A percentile compares a stretch with the other conserved stretches of the same genome.
Conservation (phyloP, 2,797 vertebrate genomes). For the Micrastur ruficollis region DNA sequence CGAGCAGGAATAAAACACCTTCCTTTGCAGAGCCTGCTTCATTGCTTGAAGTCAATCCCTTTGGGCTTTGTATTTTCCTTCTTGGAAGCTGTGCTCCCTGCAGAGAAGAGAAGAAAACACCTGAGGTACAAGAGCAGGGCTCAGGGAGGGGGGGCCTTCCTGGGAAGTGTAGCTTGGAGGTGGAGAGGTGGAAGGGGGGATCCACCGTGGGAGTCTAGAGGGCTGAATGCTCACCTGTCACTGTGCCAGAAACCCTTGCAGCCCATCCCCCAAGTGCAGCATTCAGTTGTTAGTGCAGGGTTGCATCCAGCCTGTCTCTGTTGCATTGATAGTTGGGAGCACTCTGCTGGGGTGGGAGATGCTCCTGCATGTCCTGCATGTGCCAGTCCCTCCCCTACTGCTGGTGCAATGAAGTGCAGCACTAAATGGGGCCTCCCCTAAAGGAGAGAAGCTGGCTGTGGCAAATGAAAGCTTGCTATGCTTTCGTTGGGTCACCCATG, state of each 20-base stretch:
- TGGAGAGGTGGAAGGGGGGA: accelerated
- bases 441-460: background rate
- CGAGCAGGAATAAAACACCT: background rate
- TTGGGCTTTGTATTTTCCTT: constrained; percentile 42
- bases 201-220: background rate
- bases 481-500: background rate
- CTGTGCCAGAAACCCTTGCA: background rate
- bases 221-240: background rate
- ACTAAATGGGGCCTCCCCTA: background rate
- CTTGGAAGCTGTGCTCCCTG: constrained; percentile 31
- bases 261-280: background rate
- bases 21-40: background rate
- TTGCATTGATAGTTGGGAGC: background rate
- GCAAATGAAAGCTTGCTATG: background rate
- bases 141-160: background rate
- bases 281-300: accelerated
- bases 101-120: background rate
- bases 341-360: background rate
- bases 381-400: background rate
- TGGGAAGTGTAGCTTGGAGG: background rate
- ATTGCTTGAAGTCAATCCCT: background rate
- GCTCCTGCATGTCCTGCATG: accelerated
- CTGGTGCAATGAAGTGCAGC: background rate
- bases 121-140: background rate
- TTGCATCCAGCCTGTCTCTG: background rate